A percentile compares a stretch with the other conserved stretches of the same genome.
Evolutionary conservation across 2,797 vertebrate species (phyloP).

Genomic region (Propithecus deckenii): DNA sequence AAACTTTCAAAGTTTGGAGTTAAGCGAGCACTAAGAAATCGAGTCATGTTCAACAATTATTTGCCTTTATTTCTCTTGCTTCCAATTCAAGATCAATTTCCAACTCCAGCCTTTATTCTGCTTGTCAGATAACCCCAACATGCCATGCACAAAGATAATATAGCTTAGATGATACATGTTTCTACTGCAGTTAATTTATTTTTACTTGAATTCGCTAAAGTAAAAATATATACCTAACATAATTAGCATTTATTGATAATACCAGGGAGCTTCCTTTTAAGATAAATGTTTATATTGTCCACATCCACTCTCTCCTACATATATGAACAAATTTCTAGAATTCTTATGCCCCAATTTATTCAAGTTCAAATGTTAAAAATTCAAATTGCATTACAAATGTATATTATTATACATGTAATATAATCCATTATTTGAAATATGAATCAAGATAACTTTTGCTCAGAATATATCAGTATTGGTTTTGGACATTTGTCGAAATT

Average conservation of each 20-base stretch:
- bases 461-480: neutral
- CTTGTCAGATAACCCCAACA: neutral
- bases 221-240: neutral
- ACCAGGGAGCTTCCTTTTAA: neutral
- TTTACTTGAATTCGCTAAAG: conserved; percentile 11
- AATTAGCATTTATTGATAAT: neutral
- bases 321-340: neutral
- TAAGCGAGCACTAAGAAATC: conserved; percentile 2
- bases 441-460: conserved; percentile 6
- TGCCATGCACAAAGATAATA: neutral
- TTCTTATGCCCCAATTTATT: neutral
- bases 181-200: neutral
- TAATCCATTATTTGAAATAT: conserved; percentile 7
- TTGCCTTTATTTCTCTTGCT: neutral
- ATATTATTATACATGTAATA: neutral
- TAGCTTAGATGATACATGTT: neutral
- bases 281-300: neutral
- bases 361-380: conserved; percentile 33
- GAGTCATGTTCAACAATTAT: neutral
- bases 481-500: neutral
- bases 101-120: neutral
- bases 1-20: neutral
- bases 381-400: neutral
- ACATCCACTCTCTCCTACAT: neutral
- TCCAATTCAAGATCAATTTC: neutral